Evolutionary conservation across 2,797 vertebrate genomes (phyloP).

Genomic region (Lagocephalus sceleratus): DNA sequence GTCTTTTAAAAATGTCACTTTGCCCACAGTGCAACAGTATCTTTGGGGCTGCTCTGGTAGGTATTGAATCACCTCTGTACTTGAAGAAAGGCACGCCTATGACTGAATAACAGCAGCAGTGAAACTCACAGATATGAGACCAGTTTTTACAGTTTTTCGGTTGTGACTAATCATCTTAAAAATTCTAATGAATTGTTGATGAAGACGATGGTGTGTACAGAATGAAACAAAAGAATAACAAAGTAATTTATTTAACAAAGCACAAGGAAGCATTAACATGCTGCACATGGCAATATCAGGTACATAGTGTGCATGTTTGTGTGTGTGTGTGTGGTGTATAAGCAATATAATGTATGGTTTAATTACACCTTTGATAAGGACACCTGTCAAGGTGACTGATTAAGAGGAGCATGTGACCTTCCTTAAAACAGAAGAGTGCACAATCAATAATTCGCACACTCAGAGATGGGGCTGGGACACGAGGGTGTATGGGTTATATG

Average conservation of each 20-base stretch:
- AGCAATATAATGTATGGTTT: too few relatives aligned
- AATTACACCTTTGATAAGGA: too few relatives aligned
- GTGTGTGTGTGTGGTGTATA: too few relatives aligned
- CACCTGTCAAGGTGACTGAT: too few relatives aligned
- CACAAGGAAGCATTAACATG: neutral
- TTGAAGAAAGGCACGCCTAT: constrained; percentile 45
- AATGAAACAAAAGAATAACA: neutral
- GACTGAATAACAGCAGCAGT: constrained; percentile 10
- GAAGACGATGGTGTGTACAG: neutral
- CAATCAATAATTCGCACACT: too few relatives aligned
- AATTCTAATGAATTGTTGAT: constrained; percentile 4
- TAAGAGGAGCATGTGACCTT: too few relatives aligned
- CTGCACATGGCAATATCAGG: too few relatives aligned
- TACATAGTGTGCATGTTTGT: too few relatives aligned
- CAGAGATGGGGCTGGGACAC: too few relatives aligned
- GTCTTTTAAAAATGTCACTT: constrained; percentile 62
- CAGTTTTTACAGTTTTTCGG: neutral
- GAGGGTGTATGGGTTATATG: too few relatives aligned
- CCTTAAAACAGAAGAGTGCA: too few relatives aligned
- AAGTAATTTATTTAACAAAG: constrained; percentile 6
- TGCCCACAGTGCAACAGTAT: constrained; percentile 92
- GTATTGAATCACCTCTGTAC: constrained; percentile 56
- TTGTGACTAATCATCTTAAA: constrained; percentile 2
- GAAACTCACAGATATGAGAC: neutral
- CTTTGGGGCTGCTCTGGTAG: constrained; percentile 98